Evolutionary conservation across 2,797 vertebrate genomes (phyloP), one percentile per base, ranked within the genome.

Genomic region (Coilia nasus): DNA sequence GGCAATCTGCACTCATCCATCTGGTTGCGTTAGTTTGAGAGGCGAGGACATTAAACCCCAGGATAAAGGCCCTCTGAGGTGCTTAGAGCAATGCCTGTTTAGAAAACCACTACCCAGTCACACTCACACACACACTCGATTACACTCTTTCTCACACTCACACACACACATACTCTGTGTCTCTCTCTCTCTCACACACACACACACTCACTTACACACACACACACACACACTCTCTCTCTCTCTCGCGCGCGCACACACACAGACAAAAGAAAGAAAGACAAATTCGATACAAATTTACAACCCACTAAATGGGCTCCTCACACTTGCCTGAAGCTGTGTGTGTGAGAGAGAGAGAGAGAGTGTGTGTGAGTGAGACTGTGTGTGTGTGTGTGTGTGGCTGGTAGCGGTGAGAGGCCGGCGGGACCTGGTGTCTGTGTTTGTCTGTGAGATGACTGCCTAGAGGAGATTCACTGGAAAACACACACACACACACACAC

Each of bases 61-160:
- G 94, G 93, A 95, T 94, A 95, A 95, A 92, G 92, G 91, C 92
- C 94, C 93, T 94, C 93, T 93, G 89, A 90, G 92, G 93, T 94
- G 92, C 93, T 94, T 95, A 95, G 92, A 93, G 90, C 92, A 89
- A 88, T 82, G 89, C 89, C 91, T 93, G 92, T 92, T 94, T 95
- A 94, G 86, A 86, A 87, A 87, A 89, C 88, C 83, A 88, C 83
- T 81, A 57, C 84, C 71, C 71, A 62, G 21, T 7, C 10, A 62
- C n/a, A 21, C 59, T 10, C 5, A n/a, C 59, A 10, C 3, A 59
- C 57, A 59, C 57, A 59, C 57, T n/a, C n/a, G n/a, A n/a, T n/a
- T n/a, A n/a, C n/a, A n/a, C n/a, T n/a, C n/a, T n/a, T n/a, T n/a
- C n/a, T n/a, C n/a, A n/a, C 57, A n/a, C 19, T 21, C 57, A 59